Evolutionary conservation across 2,113 vertebrate species (phyloP).

Genomic region (Pyrgilauda ruficollis): DNA sequence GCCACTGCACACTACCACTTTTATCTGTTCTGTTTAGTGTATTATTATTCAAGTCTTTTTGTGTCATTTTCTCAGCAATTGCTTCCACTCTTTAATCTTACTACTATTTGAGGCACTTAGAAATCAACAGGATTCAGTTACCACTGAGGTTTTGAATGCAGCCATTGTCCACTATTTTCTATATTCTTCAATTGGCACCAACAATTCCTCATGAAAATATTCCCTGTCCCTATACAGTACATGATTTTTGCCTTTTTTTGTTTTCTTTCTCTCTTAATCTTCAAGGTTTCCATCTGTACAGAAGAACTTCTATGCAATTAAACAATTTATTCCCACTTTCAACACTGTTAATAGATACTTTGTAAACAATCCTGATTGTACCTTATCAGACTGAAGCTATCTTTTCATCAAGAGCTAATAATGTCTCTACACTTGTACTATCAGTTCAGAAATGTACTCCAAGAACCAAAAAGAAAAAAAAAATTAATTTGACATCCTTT

Average conservation of each 20-base stretch:
- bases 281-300: not conserved
- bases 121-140: not conserved
- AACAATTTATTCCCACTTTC: not conserved
- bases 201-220: not conserved
- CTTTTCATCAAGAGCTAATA: not conserved
- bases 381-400: not conserved
- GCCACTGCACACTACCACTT: not conserved
- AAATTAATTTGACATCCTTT: not conserved
- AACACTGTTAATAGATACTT: not conserved
- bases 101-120: not conserved
- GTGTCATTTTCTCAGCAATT: not conserved
- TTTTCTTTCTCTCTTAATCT: not conserved
- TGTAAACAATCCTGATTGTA: not conserved
- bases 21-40: not conserved
- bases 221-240: not conserved
- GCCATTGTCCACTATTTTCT: not conserved
- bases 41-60: not conserved
- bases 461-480: not conserved
- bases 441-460: not conserved
- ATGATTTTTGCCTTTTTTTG: not conserved
- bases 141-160: not conserved
- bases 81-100: not conserved
- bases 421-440: not conserved
- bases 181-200: not conserved
- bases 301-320: not conserved